phyloP scores from a whole-genome alignment of 2,113 vertebrate genomes.

The Salvelinus namaycush region DNA sequence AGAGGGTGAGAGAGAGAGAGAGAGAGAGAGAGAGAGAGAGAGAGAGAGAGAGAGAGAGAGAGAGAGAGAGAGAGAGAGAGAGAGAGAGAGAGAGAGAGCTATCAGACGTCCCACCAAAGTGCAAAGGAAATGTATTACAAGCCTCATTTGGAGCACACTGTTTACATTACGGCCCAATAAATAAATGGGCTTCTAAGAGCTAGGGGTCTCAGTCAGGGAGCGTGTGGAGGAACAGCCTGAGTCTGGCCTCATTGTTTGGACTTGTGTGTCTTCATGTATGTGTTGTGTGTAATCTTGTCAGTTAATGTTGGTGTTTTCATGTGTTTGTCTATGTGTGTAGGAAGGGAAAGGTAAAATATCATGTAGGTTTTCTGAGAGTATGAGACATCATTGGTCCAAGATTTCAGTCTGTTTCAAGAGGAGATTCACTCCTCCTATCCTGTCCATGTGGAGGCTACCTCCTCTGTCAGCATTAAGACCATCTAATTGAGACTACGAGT shows the following conservation, averaged over 20 bases:
- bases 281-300: constrained; percentile 20
- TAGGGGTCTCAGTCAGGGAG: constrained; percentile 20
- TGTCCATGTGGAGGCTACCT: constrained; percentile 29
- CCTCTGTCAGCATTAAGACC: constrained; percentile 25
- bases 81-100: not conserved
- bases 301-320: constrained; percentile 11
- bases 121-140: constrained; percentile 57
- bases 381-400: too few relatives aligned
- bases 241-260: constrained; percentile 27
- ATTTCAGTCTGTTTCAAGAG: too few relatives aligned
- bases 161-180: constrained; percentile 68
- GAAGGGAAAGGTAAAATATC: not conserved
- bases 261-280: constrained; percentile 17
- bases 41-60: not conserved
- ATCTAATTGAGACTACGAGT: constrained; percentile 50
- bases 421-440: not conserved
- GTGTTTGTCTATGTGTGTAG: not conserved
- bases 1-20: constrained; percentile 11
- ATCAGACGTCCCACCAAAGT: constrained; percentile 54
- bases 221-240: constrained; percentile 20
- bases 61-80: not conserved
- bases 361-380: too few relatives aligned
- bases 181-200: constrained; percentile 59
- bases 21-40: not conserved
- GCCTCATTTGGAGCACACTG: constrained; percentile 70